A percentile compares a stretch with the other conserved stretches of the same genome.
These are phyloP conservation scores for Trachelus troglodyta DNA, from an alignment of 2,888 invertebrate genomes.

Conservation along the genomic window DNA sequence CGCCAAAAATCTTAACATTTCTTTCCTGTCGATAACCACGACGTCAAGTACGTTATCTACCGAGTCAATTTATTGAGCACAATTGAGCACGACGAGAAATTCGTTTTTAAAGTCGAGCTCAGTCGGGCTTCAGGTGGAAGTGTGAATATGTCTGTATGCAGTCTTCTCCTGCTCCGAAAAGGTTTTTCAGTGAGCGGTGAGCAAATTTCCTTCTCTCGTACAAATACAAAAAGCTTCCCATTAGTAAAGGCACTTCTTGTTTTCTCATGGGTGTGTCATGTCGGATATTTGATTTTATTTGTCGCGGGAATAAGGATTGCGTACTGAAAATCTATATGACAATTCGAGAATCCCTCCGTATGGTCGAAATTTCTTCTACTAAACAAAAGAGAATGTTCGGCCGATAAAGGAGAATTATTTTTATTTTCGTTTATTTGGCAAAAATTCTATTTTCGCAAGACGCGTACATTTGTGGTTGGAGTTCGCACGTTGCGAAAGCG, in stretches of 20 bases:
- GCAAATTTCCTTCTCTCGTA: constrained; percentile 20
- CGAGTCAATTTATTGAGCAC: not conserved
- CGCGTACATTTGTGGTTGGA: not conserved
- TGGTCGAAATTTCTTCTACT: not conserved
- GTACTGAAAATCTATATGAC: not conserved
- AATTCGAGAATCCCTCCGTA: not conserved
- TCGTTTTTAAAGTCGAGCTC: not conserved
- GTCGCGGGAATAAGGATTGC: not conserved
- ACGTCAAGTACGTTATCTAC: not conserved
- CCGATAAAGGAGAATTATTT: not conserved
- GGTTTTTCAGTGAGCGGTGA: constrained; percentile 41
- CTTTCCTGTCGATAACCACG: not conserved
- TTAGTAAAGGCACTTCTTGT: not conserved
- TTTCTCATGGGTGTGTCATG: not conserved
- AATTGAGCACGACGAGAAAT: not conserved
- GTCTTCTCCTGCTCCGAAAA: constrained; percentile 38
- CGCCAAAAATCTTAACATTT: not conserved
- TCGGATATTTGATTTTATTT: not conserved
- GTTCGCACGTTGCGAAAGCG: not conserved
- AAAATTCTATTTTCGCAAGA: not conserved
- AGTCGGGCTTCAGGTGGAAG: not conserved
- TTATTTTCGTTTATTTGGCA: not conserved
- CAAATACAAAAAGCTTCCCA: not conserved
- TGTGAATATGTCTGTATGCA: constrained; percentile 39
- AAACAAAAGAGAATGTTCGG: not conserved